Percentiles rank a stretch among this genome's conserved stretches.
Evolutionary conservation across 1,140 invertebrate genomes (phyloP).

Genomic region (Luehdorfia chinensis): DNA sequence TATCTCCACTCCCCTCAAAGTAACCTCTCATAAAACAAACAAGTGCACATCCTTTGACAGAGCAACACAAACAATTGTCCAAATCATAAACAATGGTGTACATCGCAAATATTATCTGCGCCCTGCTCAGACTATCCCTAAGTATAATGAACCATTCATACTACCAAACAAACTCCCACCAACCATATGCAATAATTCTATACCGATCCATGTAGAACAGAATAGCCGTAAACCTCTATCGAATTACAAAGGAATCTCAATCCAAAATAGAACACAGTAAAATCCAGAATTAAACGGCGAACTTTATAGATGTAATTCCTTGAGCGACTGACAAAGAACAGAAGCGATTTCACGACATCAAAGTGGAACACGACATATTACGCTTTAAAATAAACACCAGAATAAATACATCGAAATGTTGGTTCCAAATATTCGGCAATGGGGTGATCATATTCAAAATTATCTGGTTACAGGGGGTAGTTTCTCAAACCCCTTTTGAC

Average conservation of each 20-base stretch:
- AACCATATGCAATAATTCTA: constrained; percentile 76
- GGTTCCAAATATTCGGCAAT: constrained; percentile 66
- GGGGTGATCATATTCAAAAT: constrained; percentile 72
- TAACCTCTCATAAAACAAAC: constrained; percentile 57
- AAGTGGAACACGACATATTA: constrained; percentile 76
- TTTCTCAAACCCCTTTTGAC: constrained; percentile 61
- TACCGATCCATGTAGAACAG: constrained; percentile 31
- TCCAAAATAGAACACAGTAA: constrained; percentile 64
- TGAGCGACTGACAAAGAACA: constrained; percentile 67
- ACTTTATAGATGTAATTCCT: constrained; percentile 66
- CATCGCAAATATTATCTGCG: constrained; percentile 72
- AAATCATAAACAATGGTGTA: constrained; percentile 75
- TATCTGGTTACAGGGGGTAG: constrained; percentile 66
- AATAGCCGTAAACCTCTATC: constrained; percentile 47
- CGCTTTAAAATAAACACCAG: constrained; percentile 74
- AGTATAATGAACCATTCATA: constrained; percentile 75
- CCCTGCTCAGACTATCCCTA: constrained; percentile 63
- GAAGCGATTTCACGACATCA: constrained; percentile 76
- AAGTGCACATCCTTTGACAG: constrained; percentile 75
- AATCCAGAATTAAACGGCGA: constrained; percentile 62
- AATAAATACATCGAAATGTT: constrained; percentile 75
- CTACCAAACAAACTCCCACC: constrained; percentile 73
- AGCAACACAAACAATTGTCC: constrained; percentile 72
- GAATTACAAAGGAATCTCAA: constrained; percentile 59
- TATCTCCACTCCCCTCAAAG: constrained; percentile 32